Evolutionary conservation across 2,797 vertebrate genomes (phyloP).

Genomic region (Tarsius wallacei): DNA sequence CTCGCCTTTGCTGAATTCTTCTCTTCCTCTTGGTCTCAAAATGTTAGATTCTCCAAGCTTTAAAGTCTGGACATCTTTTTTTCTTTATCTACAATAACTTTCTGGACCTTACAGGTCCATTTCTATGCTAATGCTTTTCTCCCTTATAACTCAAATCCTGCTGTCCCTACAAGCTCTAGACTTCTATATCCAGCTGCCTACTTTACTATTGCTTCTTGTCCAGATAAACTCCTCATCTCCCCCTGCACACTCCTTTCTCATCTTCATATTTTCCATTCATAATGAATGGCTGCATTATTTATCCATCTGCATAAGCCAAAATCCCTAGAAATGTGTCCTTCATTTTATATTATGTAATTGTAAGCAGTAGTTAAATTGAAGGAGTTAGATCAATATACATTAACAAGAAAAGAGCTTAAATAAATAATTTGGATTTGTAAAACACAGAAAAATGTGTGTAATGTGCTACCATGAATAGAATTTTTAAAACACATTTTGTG

Average conservation of each 20-base stretch:
- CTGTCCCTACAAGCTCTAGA: fast-evolving
- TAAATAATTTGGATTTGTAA: not conserved
- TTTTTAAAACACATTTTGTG: not conserved
- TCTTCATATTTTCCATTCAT: not conserved
- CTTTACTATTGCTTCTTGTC: not conserved
- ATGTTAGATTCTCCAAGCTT: not conserved
- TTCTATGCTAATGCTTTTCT: not conserved
- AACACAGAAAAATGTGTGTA: not conserved
- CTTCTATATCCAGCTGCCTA: fast-evolving
- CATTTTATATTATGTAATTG: not conserved
- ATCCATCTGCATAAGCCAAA: not conserved
- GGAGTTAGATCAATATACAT: not conserved
- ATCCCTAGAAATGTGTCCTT: not conserved
- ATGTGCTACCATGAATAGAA: not conserved
- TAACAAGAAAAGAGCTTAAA: not conserved
- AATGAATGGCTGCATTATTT: not conserved
- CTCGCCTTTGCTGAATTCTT: not conserved
- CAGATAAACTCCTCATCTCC: not conserved
- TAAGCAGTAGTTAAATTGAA: not conserved
- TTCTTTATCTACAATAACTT: not conserved
- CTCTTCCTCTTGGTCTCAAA: not conserved
- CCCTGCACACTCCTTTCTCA: not conserved
- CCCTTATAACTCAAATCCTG: fast-evolving
- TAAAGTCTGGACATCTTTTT: not conserved
- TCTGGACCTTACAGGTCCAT: not conserved